Base-by-base conservation (phyloP, 2,113 vertebrate species). In the Manacus vitellinus region DNA sequence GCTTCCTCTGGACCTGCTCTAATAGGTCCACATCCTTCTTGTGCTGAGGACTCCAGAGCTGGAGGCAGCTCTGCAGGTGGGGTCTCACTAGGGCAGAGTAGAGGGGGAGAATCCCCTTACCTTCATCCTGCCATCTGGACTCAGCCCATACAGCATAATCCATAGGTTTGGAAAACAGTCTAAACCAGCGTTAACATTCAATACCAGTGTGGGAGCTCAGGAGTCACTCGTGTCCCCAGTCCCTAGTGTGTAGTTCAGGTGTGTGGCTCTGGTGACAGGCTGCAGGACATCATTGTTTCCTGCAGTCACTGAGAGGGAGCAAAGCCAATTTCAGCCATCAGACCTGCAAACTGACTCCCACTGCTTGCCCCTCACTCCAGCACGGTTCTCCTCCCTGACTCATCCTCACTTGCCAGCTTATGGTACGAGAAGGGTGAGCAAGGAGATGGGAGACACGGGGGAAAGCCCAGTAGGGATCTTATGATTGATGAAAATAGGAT, bases 191-290 rank as follows among this genome's bases (percentile, higher is more conserved):
- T 52, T 33, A 31, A 10, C 3, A 2, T 35, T 27, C 54, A 41
- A 12, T 17, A 49, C 22, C 28, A 39, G 31, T 2, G 1, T 14
- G 35, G 68, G 56, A 52, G 33, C 51, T 72, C 73, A 8, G 20
- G 16, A 80, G 47, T 44, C 15, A 4, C 43, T 54, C 0, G 0
- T 65, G 33, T 41, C 6, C 1, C 6, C 1, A 2, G 71, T 10
- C 35, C 18, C n/a, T 65, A 22, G 30, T 59, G 41, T 3, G 7
- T 13, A 24, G 58, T 46, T 85, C 41, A 23, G 25, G 33, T 54
- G 41, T 4, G 7, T 11, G 24, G 88, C 67, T 65, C 12, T 22
- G 35, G 14, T 20, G 68, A 12, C 3, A 21, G 35, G 2, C 27
- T 3, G 4, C 27, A 28, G 83, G 33, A 33, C 19, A 1, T 6